Conservation (phyloP, 1,140 invertebrate species). For the Cotesia vestalis region DNA sequence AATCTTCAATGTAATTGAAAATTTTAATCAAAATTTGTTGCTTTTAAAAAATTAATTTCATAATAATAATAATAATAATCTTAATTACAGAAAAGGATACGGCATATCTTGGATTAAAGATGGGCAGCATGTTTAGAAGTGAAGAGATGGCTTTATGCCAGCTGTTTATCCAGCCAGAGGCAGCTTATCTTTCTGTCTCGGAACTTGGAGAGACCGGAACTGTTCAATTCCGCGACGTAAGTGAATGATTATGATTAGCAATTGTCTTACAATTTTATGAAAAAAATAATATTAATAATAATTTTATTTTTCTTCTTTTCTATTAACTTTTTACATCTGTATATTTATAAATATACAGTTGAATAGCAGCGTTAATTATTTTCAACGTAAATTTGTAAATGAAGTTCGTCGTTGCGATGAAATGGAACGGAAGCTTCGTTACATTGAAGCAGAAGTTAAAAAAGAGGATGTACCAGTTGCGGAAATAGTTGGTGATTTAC, state of each 20-base stretch:
- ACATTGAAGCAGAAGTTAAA: conserved; percentile 94
- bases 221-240: conserved; percentile 92
- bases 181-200: conserved; percentile 88
- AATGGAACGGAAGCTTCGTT: conserved; percentile 92
- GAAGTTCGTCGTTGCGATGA: conserved; percentile 93
- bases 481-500: conserved; percentile 84
- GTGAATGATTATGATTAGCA: conserved; percentile 56
- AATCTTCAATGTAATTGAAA: no score
- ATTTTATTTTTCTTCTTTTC: neutral
- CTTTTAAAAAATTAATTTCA: no score
- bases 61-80: neutral
- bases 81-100: conserved; percentile 33
- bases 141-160: conserved; percentile 89
- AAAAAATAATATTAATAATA: conserved; percentile 11
- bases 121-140: conserved; percentile 86
- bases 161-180: conserved; percentile 90
- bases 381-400: conserved; percentile 91
- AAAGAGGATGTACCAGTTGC: conserved; percentile 87
- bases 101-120: conserved; percentile 55
- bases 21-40: no score
- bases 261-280: conserved; percentile 22
- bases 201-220: conserved; percentile 89
- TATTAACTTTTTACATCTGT: conserved; percentile 45
- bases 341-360: conserved; percentile 65
- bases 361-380: conserved; percentile 84